These are phyloP conservation scores for Sycobia sp. DNA, from an alignment of 1,140 invertebrate species.

Conservation along the genomic window DNA sequence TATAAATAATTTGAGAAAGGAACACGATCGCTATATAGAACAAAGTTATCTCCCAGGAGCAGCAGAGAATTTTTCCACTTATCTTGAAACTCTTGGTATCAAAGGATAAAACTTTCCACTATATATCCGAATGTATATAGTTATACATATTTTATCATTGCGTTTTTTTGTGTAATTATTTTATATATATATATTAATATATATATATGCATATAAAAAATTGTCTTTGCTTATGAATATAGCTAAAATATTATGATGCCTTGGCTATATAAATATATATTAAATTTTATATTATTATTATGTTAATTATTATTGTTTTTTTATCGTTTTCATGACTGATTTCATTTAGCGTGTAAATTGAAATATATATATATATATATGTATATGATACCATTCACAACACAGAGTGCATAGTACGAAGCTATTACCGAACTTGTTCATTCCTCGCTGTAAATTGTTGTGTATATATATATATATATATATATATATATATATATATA, in stretches of 20 bases:
- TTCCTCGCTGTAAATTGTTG: conserved; percentile 42
- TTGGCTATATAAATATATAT: conserved; percentile 59
- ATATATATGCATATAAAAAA: conserved; percentile 61
- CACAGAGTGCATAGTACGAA: conserved; percentile 64
- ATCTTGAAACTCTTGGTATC: conserved; percentile 39
- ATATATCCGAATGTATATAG: conserved; percentile 48
- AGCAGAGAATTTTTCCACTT: conserved; percentile 28
- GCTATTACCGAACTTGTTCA: conserved; percentile 50
- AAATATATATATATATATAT: too few species aligned
- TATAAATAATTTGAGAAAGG: conserved; percentile 32
- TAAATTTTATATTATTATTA: conserved; percentile 44
- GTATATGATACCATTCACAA: conserved; percentile 59
- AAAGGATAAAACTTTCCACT: conserved; percentile 43
- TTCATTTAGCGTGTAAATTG: conserved; percentile 38
- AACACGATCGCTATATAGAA: conserved; percentile 39
- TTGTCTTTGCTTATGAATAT: conserved; percentile 57
- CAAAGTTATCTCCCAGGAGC: conserved; percentile 26
- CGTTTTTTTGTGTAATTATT: conserved; percentile 49
- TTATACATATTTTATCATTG: conserved; percentile 54
- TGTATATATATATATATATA: too few species aligned
- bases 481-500: too few species aligned
- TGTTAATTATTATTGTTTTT: conserved; percentile 44
- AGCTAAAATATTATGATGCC: conserved; percentile 60
- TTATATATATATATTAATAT: conserved; percentile 51
- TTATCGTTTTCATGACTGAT: conserved; percentile 12